Conservation (phyloP, 1,140 invertebrate species). For the Luehdorfia chinensis region DNA sequence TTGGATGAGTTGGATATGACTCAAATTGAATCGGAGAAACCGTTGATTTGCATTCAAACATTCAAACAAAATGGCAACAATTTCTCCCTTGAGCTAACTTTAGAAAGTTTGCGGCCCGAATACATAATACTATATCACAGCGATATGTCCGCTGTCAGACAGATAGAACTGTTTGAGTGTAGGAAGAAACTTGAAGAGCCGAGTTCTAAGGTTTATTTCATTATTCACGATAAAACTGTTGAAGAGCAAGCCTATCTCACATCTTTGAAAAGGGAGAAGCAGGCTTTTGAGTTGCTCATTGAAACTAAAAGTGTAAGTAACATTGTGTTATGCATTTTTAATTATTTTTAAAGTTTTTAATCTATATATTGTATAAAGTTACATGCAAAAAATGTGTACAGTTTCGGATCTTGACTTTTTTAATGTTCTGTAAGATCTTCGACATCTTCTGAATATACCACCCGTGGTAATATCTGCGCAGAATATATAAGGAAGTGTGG, state of each 20-base stretch:
- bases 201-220: constrained; percentile 88
- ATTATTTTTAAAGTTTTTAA: no score
- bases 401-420: no score
- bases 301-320: constrained; percentile 91
- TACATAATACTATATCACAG: constrained; percentile 95
- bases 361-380: no score
- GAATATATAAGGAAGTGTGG: no score
- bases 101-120: constrained; percentile 84
- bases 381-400: no score
- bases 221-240: constrained; percentile 92
- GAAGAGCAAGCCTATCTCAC: constrained; percentile 98
- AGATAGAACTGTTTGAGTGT: constrained; percentile 91
- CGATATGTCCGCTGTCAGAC: constrained; percentile 90
- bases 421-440: no score
- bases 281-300: constrained; percentile 95
- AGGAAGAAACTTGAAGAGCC: constrained; percentile 80
- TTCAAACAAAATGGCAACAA: constrained; percentile 85
- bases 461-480: no score
- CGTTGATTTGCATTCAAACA: constrained; percentile 85
- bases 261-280: constrained; percentile 92
- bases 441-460: no score
- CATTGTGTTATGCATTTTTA: no score
- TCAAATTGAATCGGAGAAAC: constrained; percentile 75
- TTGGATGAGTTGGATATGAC: constrained; percentile 82
- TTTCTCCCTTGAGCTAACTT: constrained; percentile 81